Percentiles rank a stretch among this genome's conserved stretches.
These are phyloP conservation scores for Butorides virescens DNA, from an alignment of 2,113 vertebrate genomes.

Conservation along the genomic window DNA sequence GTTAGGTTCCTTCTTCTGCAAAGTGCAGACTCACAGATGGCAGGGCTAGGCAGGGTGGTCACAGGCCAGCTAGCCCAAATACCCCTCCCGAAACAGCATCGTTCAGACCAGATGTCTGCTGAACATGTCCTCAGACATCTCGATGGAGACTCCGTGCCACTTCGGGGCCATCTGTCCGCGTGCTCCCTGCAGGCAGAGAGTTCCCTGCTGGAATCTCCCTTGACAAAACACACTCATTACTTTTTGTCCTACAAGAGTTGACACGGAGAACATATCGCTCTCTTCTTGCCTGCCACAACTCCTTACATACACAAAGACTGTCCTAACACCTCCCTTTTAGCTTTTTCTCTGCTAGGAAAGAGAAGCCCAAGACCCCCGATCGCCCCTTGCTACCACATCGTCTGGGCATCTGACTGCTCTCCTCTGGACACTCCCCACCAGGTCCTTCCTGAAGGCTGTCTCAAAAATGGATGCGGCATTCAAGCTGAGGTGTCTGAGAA, in stretches of 20 bases:
- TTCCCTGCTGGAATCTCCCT: not conserved
- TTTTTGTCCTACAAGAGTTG: not conserved
- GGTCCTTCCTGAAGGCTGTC: not conserved
- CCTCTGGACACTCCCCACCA: not conserved
- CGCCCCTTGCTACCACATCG: fast-evolving
- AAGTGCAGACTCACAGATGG: fast-evolving
- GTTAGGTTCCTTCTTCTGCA: not conserved
- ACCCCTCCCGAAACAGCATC: not conserved
- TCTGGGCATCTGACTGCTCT: not conserved
- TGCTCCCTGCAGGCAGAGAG: not conserved
- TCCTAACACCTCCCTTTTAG: not conserved
- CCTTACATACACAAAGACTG: not conserved
- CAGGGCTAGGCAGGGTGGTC: not conserved
- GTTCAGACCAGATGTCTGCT: not conserved
- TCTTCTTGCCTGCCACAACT: not conserved
- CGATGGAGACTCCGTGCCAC: fast-evolving
- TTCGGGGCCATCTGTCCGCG: fast-evolving
- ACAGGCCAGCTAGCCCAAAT: not conserved
- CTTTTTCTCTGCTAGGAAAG: not conserved
- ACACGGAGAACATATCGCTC: not conserved
- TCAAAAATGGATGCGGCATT: not conserved
- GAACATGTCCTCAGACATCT: not conserved
- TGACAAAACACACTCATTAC: not conserved
- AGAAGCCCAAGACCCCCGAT: not conserved
- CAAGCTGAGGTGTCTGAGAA: not conserved